These are phyloP conservation scores for Muscicapa comitata DNA, from an alignment of 2,797 vertebrate species.

Conservation along the genomic window DNA sequence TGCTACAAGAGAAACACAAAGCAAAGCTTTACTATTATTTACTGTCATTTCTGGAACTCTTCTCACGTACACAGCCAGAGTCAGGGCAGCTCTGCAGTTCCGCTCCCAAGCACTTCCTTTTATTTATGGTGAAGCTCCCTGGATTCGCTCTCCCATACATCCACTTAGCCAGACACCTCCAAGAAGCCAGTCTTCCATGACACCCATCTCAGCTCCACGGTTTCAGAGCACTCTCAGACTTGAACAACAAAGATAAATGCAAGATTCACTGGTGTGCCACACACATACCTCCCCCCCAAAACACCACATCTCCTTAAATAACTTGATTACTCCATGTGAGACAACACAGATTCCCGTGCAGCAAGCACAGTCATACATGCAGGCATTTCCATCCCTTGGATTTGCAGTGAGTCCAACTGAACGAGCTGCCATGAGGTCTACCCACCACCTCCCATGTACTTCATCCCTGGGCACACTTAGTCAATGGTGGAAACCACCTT, in stretches of 20 bases:
- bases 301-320: neutral
- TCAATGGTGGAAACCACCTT: conserved; percentile 10
- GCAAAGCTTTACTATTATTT: conserved; percentile 44
- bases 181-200: neutral
- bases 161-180: neutral
- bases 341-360: neutral
- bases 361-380: neutral
- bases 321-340: neutral
- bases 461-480: neutral
- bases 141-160: neutral
- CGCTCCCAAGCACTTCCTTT: neutral
- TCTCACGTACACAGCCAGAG: neutral
- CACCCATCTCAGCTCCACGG: neutral
- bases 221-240: neutral
- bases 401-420: neutral
- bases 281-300: neutral
- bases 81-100: neutral
- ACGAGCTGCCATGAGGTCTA: neutral
- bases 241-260: neutral
- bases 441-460: neutral
- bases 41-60: conserved; percentile 18
- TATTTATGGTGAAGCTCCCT: neutral
- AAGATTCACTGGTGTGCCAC: neutral
- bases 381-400: neutral
- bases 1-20: conserved; percentile 78